Base-by-base conservation (phyloP, 2,113 vertebrate genomes). In the Recurvirostra avosetta region DNA sequence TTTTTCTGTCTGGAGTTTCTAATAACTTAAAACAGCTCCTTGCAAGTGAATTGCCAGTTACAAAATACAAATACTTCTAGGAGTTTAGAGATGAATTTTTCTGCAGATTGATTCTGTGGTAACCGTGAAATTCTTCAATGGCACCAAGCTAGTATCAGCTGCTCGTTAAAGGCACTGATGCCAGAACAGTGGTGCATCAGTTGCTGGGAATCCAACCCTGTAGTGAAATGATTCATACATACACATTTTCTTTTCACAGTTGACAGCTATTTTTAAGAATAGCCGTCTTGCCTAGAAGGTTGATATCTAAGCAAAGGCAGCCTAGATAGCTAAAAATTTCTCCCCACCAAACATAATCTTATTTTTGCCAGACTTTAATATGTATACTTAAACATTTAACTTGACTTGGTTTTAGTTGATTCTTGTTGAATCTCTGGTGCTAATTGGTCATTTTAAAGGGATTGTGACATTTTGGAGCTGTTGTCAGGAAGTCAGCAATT, bases 211-310 rank as follows among this genome's bases (percentile, higher is more conserved):
- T 96, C 94, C 86, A 92, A 59, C 23, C 78, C 62, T 65, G 66
- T 93, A 92, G 90, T 95, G 91, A 96, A 96, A 94, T 97, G 93
- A 97, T 97, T 95, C 94, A 96, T 94, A 90, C 86, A 91, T 92
- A 96, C 92, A 97, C 97, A 96, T 96, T 97, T 96, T 96, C 94
- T 77, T 94, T 93, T 92, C 96, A 87, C 79, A 94, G 95, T 90
- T 97, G 97, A 90, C 95, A 96, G 96, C 94, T 90, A 96, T 96
- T 96, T 97, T 98, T 98, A 98, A 98, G 97, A 97, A 95, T 97
- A 98, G 96, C 94, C 40, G 93, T 90, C 91, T 97, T 98, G 93
- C 96, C 86, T 97, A 88, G 94, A 71, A 63, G 67, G 55, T 94
- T 90, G 95, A 91, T 97, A 97, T 82, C 91, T 92, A 96, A 97